Conservation (phyloP, 2,113 vertebrate species). For the Neogale vison region DNA sequence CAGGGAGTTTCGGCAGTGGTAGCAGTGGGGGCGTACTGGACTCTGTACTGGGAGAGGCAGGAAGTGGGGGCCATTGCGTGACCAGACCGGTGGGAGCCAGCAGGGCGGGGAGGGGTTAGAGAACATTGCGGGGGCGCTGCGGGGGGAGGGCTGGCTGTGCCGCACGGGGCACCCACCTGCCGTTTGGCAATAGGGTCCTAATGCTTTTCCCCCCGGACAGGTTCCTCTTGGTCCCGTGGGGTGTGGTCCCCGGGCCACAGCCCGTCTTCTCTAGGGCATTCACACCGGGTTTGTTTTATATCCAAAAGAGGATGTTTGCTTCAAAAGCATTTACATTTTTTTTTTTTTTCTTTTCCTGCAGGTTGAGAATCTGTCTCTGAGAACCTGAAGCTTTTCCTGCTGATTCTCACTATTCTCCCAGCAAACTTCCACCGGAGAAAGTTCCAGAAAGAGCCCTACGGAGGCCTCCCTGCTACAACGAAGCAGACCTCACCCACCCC, state of each 20-base stretch:
- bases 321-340: neutral
- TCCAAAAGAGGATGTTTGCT: too few species aligned
- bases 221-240: too few species aligned
- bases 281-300: neutral
- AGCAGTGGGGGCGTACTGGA: too few species aligned
- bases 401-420: neutral
- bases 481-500: neutral
- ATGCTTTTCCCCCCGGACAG: neutral
- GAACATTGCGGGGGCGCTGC: neutral
- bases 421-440: neutral
- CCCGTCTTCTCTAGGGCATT: neutral
- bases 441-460: neutral
- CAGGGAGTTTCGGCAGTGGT: neutral
- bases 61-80: too few species aligned
- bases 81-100: rapidly evolving
- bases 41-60: neutral
- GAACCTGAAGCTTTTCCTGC: constrained; percentile 38
- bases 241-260: neutral
- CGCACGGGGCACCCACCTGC: neutral
- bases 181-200: rapidly evolving
- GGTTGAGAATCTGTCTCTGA: constrained; percentile 76
- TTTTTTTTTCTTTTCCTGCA: constrained; percentile 73
- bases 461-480: neutral
- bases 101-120: too few species aligned
- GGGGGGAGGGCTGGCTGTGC: rapidly evolving